Evolutionary conservation across 2,888 invertebrate genomes (phyloP).

Genomic region (Epinotia demarniana): DNA sequence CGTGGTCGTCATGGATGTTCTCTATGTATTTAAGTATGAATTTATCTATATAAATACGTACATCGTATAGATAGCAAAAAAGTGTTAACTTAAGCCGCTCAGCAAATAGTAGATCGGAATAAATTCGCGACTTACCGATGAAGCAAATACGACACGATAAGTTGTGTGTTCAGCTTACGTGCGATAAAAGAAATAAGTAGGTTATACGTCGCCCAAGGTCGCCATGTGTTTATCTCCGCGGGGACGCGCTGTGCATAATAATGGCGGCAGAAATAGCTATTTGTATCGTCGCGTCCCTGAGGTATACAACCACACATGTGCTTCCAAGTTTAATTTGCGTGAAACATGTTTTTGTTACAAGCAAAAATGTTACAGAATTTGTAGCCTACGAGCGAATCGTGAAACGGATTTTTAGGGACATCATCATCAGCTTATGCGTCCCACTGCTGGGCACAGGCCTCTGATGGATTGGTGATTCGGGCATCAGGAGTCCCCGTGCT

Average conservation of each 20-base stretch:
- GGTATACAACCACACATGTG: neutral
- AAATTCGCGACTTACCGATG: neutral
- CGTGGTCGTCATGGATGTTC: too few species aligned
- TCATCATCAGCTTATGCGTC: too few species aligned
- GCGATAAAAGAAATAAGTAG: constrained; percentile 17
- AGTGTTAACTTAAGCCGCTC: neutral
- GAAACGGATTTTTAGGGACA: too few species aligned
- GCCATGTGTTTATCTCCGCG: neutral
- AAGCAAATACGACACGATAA: neutral
- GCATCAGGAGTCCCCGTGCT: too few species aligned
- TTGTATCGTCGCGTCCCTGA: constrained; percentile 8
- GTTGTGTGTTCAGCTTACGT: constrained; percentile 3
- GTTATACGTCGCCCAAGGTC: constrained; percentile 20
- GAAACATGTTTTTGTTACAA: neutral
- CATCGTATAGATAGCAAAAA: too few species aligned
- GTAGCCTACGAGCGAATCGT: too few species aligned
- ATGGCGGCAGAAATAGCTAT: constrained; percentile 8
- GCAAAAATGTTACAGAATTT: too few species aligned
- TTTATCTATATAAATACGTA: too few species aligned
- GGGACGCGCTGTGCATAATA: constrained; percentile 9
- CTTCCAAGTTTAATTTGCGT: constrained; percentile 1
- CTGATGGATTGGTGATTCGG: too few species aligned
- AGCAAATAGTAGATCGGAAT: neutral
- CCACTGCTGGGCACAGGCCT: too few species aligned
- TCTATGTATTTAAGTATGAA: too few species aligned